A percentile compares a stretch with the other conserved stretches of the same genome.
Conservation (phyloP, 2,888 invertebrate species). For the Epiblema foenella region DNA sequence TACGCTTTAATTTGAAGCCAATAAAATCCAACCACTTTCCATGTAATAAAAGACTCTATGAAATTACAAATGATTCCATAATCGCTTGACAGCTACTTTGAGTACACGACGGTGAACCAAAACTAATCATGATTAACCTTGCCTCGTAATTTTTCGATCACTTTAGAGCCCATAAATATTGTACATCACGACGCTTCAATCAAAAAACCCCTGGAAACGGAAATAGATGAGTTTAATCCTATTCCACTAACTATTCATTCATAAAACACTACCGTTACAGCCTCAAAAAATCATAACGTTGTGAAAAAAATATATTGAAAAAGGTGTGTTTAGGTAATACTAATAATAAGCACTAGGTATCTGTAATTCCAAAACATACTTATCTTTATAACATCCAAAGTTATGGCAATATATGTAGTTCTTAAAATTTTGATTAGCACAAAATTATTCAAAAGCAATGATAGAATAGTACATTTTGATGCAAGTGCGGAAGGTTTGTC, state of each 20-base stretch:
- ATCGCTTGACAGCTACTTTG: constrained; percentile 29
- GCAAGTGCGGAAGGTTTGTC: no score
- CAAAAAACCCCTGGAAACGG: constrained; percentile 27
- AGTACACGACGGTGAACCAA: constrained; percentile 34
- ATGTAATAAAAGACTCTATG: constrained; percentile 41
- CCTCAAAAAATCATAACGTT: not conserved
- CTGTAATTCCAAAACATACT: no score
- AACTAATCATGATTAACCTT: constrained; percentile 44
- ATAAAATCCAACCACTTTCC: constrained; percentile 43
- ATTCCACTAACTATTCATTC: not conserved
- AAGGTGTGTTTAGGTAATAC: no score
- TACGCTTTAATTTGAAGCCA: constrained; percentile 45
- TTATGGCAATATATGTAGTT: no score
- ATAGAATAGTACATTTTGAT: no score
- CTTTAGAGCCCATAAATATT: constrained; percentile 37
- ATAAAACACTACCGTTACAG: not conserved
- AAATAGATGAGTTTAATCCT: constrained; percentile 12
- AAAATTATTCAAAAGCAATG: no score
- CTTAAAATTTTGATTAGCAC: no score
- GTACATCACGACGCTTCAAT: constrained; percentile 35
- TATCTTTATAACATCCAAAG: no score
- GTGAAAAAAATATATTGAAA: no score
- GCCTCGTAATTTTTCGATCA: constrained; percentile 37
- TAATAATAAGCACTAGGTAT: no score
- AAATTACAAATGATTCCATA: constrained; percentile 43